These are phyloP conservation scores for Phengaris arion DNA, from an alignment of 2,888 invertebrate species.

Conservation along the genomic window DNA sequence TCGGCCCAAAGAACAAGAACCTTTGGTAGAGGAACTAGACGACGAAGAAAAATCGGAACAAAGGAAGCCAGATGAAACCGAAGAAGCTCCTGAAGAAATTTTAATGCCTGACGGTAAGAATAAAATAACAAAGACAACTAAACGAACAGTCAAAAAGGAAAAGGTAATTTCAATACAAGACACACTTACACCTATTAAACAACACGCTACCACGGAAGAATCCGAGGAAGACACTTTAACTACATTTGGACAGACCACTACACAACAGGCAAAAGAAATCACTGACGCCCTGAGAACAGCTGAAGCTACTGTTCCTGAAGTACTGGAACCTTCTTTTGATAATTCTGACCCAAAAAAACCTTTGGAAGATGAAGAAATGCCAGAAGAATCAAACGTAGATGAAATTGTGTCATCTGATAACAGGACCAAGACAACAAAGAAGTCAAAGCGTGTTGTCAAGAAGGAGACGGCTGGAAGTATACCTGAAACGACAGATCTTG, in stretches of 20 bases:
- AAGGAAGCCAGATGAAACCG: conserved; percentile 38
- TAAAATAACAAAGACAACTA: not conserved
- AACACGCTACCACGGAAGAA: conserved; percentile 38
- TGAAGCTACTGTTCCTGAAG: conserved; percentile 38
- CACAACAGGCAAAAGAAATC: conserved; percentile 44
- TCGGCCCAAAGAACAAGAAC: not conserved
- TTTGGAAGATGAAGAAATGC: conserved; percentile 44
- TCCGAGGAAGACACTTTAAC: conserved; percentile 40
- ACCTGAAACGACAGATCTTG: conserved; percentile 38
- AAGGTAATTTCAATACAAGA: conserved; percentile 37
- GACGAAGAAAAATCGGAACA: conserved; percentile 46
- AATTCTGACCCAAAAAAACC: conserved; percentile 39
- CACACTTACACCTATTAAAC: conserved; percentile 46
- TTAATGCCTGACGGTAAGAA: conserved; percentile 34
- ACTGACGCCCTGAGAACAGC: conserved; percentile 43
- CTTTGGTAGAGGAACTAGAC: conserved; percentile 27
- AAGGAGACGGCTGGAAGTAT: conserved; percentile 47
- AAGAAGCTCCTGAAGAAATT: conserved; percentile 48
- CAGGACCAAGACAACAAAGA: no score
- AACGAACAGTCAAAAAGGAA: conserved; percentile 45
- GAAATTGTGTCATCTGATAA: no score
- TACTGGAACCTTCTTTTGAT: conserved; percentile 45
- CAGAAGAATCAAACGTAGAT: conserved; percentile 38
- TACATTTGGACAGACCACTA: conserved; percentile 36
- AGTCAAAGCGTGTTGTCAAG: no score